Evolutionary conservation across 2,888 invertebrate genomes (phyloP), one percentile per base, ranked within the genome.

Genomic region (Leptopterna dolabrata): DNA sequence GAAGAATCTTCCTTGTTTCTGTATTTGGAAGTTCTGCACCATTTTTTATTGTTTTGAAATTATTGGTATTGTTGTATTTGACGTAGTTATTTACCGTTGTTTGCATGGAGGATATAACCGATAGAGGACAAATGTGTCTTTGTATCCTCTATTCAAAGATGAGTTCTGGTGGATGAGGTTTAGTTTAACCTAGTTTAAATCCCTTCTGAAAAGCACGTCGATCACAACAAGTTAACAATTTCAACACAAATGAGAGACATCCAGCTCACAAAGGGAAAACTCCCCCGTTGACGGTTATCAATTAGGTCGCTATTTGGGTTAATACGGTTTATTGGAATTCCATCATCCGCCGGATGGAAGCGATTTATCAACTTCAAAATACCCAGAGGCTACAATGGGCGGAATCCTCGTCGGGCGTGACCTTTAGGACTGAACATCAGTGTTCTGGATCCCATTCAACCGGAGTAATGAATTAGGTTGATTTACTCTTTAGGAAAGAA

Each of bases 381-480:
- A 24, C 63, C 63, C 63, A 27, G 11, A 27, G 24, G 63, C 63
- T 63, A 63, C 63, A 63, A 63, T 63, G 63, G 63, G 63, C 19
- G 29, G 41, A 73, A 73, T 30, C 73, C 36, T 70, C 11, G 55
- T 55, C 55, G 70, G 13, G n/a, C 36, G 36, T 16, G 73, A 16
- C 63, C 63, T 63, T 24, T 27, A 24, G 63, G 36, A 36, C 73
- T 16, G 36, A 41, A 73, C 30, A 41, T 36, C 73, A 73, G 73
- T 36, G 73, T 73, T 73, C 29, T 36, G 73, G 73, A 36, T 41
- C 41, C 73, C 30, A 73, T 73, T 73, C 73, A 73, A 27, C n/a
- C 36, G 55, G n/a, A 14, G 30, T 30, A 81, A 81, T 81, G 81
- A 81, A 81, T 81, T 81, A 81, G 81, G 51, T 81, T 81, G 81